Evolutionary conservation across 2,113 vertebrate species (phyloP), one percentile per base, ranked within the genome.

Genomic region (Corvus cornix): DNA sequence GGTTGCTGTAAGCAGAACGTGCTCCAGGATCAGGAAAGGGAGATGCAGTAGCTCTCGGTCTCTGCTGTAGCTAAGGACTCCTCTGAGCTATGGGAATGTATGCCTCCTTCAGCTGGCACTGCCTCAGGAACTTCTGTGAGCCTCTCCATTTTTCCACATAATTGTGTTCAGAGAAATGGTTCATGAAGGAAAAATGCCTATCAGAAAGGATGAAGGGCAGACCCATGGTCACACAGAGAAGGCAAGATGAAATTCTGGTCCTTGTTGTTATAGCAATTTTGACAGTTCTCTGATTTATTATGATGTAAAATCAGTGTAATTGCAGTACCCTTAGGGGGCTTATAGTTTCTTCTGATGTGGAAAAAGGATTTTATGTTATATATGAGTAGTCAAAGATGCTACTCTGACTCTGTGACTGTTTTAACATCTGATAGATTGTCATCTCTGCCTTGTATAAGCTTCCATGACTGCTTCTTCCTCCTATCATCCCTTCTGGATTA

Each of bases 221-320:
- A 75, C 0, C 0, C 9, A 8, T 0, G 5, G 28, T 51, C 78
- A 85, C 1, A 2, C 0, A 1, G 20, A 77, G 39, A 44, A 78
- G n/a, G 21, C 26, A 67, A 85, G 43, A 88, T 56, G 51, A 85
- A 74, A 80, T 84, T 63, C 70, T 76, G 30, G 60, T 74, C 55
- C 41, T 84, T 63, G 30, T 64, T 41, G 27, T 88, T 56, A 46
- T 22, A 86, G 44, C 12, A 80, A 55, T 93, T 85, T 70, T 90
- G 79, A 49, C 39, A 80, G 46, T 88, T 85, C 11, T 86, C 44
- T 90, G 48, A 60, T 24, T 80, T 86, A 75, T 44, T 62, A 52
- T 79, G 77, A 48, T 83, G 79, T 37, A 85, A 69, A 94, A 93
- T 79, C 63, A 41, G 33, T 52, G 24, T 90, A 90, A 85, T 48